Evolutionary conservation across 1,140 invertebrate species (phyloP), one percentile per base, ranked within the genome.

Genomic region (Oppia nitens): DNA sequence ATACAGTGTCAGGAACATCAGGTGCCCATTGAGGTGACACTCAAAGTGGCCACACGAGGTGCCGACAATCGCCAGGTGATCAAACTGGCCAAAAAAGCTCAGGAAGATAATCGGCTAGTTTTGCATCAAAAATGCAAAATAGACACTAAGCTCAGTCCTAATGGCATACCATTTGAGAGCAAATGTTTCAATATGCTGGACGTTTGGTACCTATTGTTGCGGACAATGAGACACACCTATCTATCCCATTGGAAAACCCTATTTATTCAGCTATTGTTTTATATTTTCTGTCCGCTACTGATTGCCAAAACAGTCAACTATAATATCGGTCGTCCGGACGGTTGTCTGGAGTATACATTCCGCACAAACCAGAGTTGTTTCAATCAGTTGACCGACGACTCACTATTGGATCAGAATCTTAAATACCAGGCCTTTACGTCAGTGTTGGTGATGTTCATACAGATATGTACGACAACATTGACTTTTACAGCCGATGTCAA

Each of bases 31-130:
- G 56, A 57, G 32, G 56, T 20, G 23, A 32, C 23, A 12, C 47
- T 57, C 2, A 57, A 57, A 27, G 2, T 57, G 14, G 56, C 56
- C 1, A 49, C 45, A 29, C 9, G 29, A 48, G 56, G 56, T 49
- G 24, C 24, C 14, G 32, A 55, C 12, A 21, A 55, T 55, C 14
- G 9, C 4, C 40, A 21, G 9, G 53, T 55, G 1, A 47, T 29
- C 14, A 29, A n/a, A 47, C 24, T 55, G n/a, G 53, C 53, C 4
- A 32, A 55, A 11, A 27, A 45, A 11, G n/a, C 28, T 11, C 9
- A 24, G 3, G 21, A 32, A 6, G 32, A 55, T 23, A 32, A 55
- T 45, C 26, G 47, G 24, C 11, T 40, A 45, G 6, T 40, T n/a
- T 23, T 55, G 2, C 1, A 3, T 11, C n/a, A n/a, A n/a, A 40